Conservation (phyloP, 2,888 invertebrate species). For the Drosophila dives region DNA sequence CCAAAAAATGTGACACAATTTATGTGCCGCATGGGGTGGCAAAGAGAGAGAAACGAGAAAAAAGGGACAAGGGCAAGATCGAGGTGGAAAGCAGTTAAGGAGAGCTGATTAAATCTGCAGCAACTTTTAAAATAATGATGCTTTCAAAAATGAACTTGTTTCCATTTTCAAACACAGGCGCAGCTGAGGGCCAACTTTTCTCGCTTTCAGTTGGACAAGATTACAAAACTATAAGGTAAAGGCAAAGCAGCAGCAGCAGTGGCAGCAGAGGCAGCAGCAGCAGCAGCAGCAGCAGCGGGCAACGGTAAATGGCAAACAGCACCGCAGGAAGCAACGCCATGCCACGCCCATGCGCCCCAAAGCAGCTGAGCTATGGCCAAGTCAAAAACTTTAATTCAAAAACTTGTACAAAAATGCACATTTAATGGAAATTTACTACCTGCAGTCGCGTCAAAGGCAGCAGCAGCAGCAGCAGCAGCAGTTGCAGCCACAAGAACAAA, state of each 20-base stretch:
- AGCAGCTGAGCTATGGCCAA: conserved; percentile 61
- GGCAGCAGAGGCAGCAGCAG: too few relatives aligned
- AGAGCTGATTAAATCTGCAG: conserved; percentile 33
- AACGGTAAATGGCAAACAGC: conserved; percentile 41
- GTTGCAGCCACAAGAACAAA: conserved; percentile 20
- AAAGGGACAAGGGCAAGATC: neutral
- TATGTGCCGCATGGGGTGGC: conserved; percentile 31
- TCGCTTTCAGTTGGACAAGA: conserved; percentile 74
- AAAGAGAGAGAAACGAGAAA: neutral
- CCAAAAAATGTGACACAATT: conserved; percentile 29
- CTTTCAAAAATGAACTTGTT: conserved; percentile 71
- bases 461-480: conserved; percentile 37
- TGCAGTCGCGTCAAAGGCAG: conserved; percentile 70
- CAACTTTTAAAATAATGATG: conserved; percentile 63
- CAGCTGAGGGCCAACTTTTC: conserved; percentile 35
- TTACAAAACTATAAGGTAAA: conserved; percentile 74
- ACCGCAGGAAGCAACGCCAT: conserved; percentile 38
- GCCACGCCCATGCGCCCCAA: conserved; percentile 25
- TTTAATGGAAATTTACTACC: conserved; percentile 83
- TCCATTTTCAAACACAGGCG: conserved; percentile 30
- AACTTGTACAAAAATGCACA: conserved; percentile 83
- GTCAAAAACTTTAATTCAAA: conserved; percentile 82
- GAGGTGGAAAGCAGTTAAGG: neutral
- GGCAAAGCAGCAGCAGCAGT: conserved; percentile 1
- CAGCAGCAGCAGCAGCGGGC: neutral